A percentile compares a stretch with the other conserved stretches of the same genome.
Evolutionary conservation across 2,113 vertebrate species (phyloP).

Genomic region (Sprattus sprattus): DNA sequence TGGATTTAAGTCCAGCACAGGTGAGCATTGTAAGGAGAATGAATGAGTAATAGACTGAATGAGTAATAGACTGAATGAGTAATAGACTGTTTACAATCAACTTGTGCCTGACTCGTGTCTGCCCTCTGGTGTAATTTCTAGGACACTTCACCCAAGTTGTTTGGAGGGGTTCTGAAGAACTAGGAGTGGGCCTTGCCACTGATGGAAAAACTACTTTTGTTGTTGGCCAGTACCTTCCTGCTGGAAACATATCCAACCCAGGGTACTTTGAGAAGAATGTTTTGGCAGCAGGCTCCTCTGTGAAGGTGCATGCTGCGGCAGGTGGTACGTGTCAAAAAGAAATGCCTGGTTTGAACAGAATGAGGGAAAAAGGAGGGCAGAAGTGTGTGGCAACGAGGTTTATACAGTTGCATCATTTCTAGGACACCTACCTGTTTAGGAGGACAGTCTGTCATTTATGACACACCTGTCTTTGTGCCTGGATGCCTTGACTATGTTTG

Average conservation of each 20-base stretch:
- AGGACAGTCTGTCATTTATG: neutral
- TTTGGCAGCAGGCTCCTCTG: slow-evolving; percentile 31
- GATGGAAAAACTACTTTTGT: slow-evolving; percentile 45
- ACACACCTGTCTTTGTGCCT: neutral
- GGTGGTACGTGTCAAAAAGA: neutral
- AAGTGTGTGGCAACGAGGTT: neutral
- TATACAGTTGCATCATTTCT: neutral
- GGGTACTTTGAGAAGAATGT: slow-evolving; percentile 57
- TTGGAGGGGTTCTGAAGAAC: slow-evolving; percentile 48
- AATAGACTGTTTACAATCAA: neutral
- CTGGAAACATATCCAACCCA: slow-evolving; percentile 53
- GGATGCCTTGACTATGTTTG: neutral
- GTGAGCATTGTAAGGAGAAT: slow-evolving; percentile 17
- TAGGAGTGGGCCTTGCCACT: slow-evolving; percentile 53
- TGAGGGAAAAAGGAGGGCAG: neutral
- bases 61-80: neutral
- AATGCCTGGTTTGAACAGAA: neutral
- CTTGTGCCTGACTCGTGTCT: neutral
- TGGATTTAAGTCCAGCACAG: slow-evolving; percentile 47
- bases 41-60: neutral
- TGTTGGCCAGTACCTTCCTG: slow-evolving; percentile 54
- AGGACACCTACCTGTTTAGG: neutral
- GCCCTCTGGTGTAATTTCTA: slow-evolving; percentile 27
- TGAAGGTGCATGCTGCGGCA: neutral
- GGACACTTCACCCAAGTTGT: slow-evolving; percentile 61